These are phyloP conservation scores for Bettongia penicillata DNA, from an alignment of 2,113 vertebrate species.

Conservation along the genomic window DNA sequence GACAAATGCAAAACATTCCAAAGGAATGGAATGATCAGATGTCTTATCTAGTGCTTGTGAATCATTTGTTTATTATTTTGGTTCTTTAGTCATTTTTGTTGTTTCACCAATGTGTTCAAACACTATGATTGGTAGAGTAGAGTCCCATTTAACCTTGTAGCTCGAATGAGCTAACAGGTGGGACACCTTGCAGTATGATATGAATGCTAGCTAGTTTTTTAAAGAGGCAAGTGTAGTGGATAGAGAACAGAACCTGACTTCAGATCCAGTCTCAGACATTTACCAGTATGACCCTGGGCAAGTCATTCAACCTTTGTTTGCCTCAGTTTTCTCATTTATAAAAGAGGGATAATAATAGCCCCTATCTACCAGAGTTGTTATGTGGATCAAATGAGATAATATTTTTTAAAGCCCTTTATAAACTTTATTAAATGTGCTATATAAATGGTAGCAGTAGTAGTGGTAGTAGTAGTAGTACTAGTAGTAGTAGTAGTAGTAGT, in stretches of 20 bases:
- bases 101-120: conserved; percentile 22
- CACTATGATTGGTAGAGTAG: neutral
- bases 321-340: neutral
- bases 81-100: conserved; percentile 22
- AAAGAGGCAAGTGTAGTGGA: neutral
- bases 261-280: neutral
- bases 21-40: conserved; percentile 24
- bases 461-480: too few relatives aligned
- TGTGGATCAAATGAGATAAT: neutral
- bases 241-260: neutral
- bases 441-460: neutral
- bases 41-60: neutral
- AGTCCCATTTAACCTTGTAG: neutral
- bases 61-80: conserved; percentile 27
- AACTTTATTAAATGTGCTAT: neutral
- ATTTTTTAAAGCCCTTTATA: neutral
- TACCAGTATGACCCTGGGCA: neutral
- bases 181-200: neutral
- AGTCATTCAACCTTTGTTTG: neutral
- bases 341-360: neutral
- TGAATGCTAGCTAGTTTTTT: neutral
- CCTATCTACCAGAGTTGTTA: neutral
- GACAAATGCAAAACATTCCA: conserved; percentile 28
- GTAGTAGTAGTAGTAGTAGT: neutral
- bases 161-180: neutral